Evolutionary conservation across 2,797 vertebrate genomes (phyloP), one percentile per base, ranked within the genome.

Genomic region (Pygocentrus nattereri): DNA sequence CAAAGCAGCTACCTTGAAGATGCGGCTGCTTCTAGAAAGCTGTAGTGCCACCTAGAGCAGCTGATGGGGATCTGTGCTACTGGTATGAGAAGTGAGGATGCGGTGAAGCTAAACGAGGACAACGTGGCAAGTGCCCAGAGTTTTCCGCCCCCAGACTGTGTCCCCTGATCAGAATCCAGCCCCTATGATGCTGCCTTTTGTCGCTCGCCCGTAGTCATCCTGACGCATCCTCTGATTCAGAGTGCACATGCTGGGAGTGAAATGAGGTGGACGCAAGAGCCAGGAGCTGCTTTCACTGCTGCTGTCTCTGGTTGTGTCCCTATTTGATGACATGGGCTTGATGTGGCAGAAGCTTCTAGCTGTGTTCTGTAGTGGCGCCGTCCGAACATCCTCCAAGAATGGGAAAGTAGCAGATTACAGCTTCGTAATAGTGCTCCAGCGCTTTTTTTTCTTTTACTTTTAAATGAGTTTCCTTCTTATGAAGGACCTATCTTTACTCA

Each of bases 201-300:
- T 41, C 18, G 19, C 41, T 44, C 13, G 7, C 30, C 61, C 25
- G 1, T 12, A 16, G 27, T 65, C 62, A 34, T 34, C 27, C n/a
- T 6, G 61, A 31, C 3, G 4, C 61, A 6, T 64, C 61, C 61
- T 41, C 21, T 68, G 64, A 38, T 68, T 68, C 64, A 64, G 5
- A 1, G 56, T 7, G 5, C 18, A 18, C 30, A 64, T 19, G 30
- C 61, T 64, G 61, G 30, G 61, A 61, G 61, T 34, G 27, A 64
- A 64, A 64, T 64, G 61, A 64, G 30, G 61, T 64, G 27, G 61
- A 34, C 61, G 19, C 61, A 64, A 44, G 30, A 34, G 30, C 61
- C 30, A 64, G 61, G 61, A 64, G 61, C 61, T 64, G 61, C 61
- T 64, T 25, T 61, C 59, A 61, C 59, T 30, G 15, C 3, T 0